Percentiles rank a stretch among this genome's conserved stretches.
Conservation (phyloP, 1,140 invertebrate genomes). For the Drosophila albomicans region DNA sequence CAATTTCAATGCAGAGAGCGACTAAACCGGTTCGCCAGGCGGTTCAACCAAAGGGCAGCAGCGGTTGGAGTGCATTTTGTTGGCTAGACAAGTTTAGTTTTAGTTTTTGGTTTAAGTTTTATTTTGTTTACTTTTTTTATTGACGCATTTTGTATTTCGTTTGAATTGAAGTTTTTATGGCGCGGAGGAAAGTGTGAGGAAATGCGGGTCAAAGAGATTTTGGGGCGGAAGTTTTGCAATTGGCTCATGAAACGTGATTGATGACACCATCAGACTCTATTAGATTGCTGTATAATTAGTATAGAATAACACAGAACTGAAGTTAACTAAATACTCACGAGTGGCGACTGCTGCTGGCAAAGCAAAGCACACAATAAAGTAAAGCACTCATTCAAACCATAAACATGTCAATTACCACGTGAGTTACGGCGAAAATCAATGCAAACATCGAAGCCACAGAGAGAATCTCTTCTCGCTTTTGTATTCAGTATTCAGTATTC, state of each 20-base stretch:
- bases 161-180: conserved; percentile 67
- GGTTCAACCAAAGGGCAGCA: conserved; percentile 41
- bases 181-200: conserved; percentile 41
- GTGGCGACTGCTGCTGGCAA: not conserved
- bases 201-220: conserved; percentile 55
- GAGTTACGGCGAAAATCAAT: conserved; percentile 77
- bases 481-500: conserved; percentile 13
- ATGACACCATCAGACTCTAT: conserved; percentile 49
- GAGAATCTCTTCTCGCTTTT: conserved; percentile 41
- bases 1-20: conserved; percentile 51
- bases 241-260: conserved; percentile 51
- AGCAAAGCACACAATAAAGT: conserved; percentile 21
- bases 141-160: conserved; percentile 57
- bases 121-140: conserved; percentile 57
- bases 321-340: conserved; percentile 5
- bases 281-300: conserved; percentile 54
- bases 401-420: conserved; percentile 78
- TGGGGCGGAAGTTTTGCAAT: conserved; percentile 67
- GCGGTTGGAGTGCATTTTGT: conserved; percentile 25
- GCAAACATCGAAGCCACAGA: conserved; percentile 46
- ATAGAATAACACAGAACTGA: conserved; percentile 34
- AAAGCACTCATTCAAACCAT: conserved; percentile 60
- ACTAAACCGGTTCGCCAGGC: conserved; percentile 57
- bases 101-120: conserved; percentile 29
- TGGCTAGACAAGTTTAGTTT: conserved; percentile 54